Evolutionary conservation across 2,888 invertebrate species (phyloP).

Genomic region (Xestia rhomboidea): DNA sequence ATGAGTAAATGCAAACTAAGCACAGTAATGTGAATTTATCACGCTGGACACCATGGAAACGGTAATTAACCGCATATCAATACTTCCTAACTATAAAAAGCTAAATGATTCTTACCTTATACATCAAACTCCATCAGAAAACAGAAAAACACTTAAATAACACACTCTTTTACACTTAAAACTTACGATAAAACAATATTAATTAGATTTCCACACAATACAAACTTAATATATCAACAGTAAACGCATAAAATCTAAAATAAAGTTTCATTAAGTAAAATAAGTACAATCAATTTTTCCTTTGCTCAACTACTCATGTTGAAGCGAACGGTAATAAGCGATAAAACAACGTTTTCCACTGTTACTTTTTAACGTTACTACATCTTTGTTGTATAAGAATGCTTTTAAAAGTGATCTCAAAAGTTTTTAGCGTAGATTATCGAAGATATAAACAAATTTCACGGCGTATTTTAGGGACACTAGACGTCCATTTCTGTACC

Average conservation of each 20-base stretch:
- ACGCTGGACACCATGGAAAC: conserved; percentile 49
- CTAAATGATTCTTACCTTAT: conserved; percentile 70
- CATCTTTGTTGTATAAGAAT: conserved; percentile 80
- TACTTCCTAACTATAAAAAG: conserved; percentile 67
- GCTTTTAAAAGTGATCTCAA: conserved; percentile 87
- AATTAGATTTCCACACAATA: conserved; percentile 67
- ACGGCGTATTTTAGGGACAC: conserved; percentile 79
- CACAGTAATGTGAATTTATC: conserved; percentile 39
- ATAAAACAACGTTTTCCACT: conserved; percentile 80
- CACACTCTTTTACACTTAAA: conserved; percentile 69
- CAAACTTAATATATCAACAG: conserved; percentile 71
- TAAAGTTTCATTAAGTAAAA: conserved; percentile 59
- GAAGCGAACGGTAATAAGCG: conserved; percentile 77
- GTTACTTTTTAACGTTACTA: conserved; percentile 84
- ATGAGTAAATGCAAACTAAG: conserved; percentile 35
- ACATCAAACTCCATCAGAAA: conserved; percentile 77
- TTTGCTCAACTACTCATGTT: conserved; percentile 59
- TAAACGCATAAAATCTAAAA: conserved; percentile 66
- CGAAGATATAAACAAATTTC: conserved; percentile 90
- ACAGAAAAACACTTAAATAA: conserved; percentile 60
- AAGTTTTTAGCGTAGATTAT: conserved; percentile 88
- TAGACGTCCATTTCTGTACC: conserved; percentile 88
- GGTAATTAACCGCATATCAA: conserved; percentile 63
- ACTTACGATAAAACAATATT: conserved; percentile 66
- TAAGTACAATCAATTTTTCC: conserved; percentile 69